Evolutionary conservation across 1,140 invertebrate genomes (phyloP), one percentile per base, ranked within the genome.

Genomic region (Odontomachus brunneus): DNA sequence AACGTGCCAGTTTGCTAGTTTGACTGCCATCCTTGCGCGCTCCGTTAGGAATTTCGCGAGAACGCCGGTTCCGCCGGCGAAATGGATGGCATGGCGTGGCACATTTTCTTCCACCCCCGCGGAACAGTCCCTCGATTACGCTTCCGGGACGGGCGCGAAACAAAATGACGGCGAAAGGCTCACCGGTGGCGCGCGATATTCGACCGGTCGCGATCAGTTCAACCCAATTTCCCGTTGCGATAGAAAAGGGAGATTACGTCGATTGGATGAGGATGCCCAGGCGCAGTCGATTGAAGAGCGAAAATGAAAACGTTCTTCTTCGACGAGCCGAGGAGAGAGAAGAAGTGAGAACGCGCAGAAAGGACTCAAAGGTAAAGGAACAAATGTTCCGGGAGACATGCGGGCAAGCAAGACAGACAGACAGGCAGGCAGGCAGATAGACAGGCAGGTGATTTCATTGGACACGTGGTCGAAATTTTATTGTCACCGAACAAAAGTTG

Each of bases 221-320:
- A 29, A 67, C 53, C 63, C 74, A 67, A 67, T 78, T 78, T 78
- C 49, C 74, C 14, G 11, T 38, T 65, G n/a, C 62, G 44, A 65
- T 29, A 60, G 44, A 51, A 51, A 60, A 75, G 26, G n/a, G 15
- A 49, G 59, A 82, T 82, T 75, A 53, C 24, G 33, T 62, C 74
- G 49, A 53, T 55, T 14, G 44, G 38, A 74, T n/a, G n/a, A 44
- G 38, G 19, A 24, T 63, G 55, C 5, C 22, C 29, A 2, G 60
- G 3, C 19, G 29, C 29, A 2, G 60, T 0, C 19, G 29, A 57
- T 22, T n/a, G 49, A 65, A 49, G 24, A 29, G 67, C 44, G 24
- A 22, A 73, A 73, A 74, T 59, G 69, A 59, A 80, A 59, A 57
- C 15, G 17, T n/a, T 15, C 44, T n/a, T 15, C 44, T 65, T 48